Evolutionary conservation across 2,113 vertebrate species (phyloP).

Genomic region (Muscicapa adusta): DNA sequence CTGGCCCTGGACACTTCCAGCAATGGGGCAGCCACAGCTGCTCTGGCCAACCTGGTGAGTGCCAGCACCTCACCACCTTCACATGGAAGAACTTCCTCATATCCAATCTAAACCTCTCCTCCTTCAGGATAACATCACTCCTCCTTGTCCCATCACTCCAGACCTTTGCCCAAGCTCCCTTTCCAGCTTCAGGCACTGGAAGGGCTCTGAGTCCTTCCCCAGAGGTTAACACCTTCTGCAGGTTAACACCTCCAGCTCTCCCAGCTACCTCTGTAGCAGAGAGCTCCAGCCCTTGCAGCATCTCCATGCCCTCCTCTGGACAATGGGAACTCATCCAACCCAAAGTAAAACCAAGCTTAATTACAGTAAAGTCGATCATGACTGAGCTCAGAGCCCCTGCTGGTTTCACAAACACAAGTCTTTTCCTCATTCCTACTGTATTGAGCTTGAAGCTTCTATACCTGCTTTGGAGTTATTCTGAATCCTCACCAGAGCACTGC

Average conservation of each 20-base stretch:
- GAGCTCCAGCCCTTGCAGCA: neutral
- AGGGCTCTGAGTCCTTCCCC: neutral
- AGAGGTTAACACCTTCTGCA: neutral
- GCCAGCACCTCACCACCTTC: neutral
- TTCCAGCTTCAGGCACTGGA: neutral
- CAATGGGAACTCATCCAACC: neutral
- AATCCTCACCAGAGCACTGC: neutral
- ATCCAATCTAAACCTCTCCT: neutral
- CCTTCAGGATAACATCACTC: neutral
- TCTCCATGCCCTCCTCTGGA: neutral
- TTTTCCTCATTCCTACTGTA: neutral
- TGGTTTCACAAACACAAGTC: neutral
- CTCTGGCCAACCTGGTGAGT: neutral
- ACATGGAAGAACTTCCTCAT: neutral
- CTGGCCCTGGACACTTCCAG: neutral
- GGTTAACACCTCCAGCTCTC: neutral
- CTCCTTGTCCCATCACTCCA: neutral
- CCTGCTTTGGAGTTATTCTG: neutral
- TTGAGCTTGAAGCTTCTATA: neutral
- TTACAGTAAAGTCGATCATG: neutral
- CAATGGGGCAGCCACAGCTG: neutral
- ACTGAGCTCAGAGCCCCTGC: neutral
- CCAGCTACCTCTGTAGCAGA: neutral
- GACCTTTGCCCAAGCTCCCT: neutral
- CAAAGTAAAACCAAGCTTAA: neutral